These are phyloP conservation scores for Echinops telfairi DNA, from an alignment of 2,113 vertebrate species.

Conservation along the genomic window DNA sequence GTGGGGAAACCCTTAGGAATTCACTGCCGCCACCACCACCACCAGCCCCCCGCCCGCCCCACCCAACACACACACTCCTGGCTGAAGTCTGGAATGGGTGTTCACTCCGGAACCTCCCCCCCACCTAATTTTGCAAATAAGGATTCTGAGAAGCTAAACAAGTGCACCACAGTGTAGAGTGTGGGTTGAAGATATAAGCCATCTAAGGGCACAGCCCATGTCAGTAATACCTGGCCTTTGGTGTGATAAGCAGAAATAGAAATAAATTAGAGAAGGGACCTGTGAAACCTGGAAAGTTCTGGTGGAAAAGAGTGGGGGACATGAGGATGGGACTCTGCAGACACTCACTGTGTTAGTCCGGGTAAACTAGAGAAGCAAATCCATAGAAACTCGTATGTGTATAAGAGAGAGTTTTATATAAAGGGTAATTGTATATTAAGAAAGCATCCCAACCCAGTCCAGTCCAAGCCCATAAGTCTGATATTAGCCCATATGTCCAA, in stretches of 20 bases:
- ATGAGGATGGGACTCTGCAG: neutral
- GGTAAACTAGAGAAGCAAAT: too few relatives aligned
- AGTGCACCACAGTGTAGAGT: neutral
- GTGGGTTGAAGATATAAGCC: too few relatives aligned
- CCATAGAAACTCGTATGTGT: too few relatives aligned
- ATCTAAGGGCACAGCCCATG: too few relatives aligned
- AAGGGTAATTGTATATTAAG: too few relatives aligned
- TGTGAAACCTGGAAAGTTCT: conserved; percentile 54
- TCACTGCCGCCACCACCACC: neutral
- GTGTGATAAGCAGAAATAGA: too few relatives aligned
- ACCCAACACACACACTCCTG: neutral
- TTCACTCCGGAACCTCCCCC: neutral
- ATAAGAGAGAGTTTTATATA: too few relatives aligned
- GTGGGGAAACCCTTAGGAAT: neutral
- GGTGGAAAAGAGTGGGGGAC: neutral
- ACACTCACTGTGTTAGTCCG: too few relatives aligned
- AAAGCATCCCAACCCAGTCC: too few relatives aligned
- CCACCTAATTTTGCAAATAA: neutral
- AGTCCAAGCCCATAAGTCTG: conserved; percentile 88
- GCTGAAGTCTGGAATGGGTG: neutral
- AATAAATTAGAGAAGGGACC: neutral
- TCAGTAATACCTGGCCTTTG: too few relatives aligned
- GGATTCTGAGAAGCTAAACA: neutral
- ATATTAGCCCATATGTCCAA: too few relatives aligned
- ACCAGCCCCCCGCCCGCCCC: too few relatives aligned